These are phyloP conservation scores for Cyprinodon tularosa DNA, from an alignment of 2,113 vertebrate species.

Conservation along the genomic window DNA sequence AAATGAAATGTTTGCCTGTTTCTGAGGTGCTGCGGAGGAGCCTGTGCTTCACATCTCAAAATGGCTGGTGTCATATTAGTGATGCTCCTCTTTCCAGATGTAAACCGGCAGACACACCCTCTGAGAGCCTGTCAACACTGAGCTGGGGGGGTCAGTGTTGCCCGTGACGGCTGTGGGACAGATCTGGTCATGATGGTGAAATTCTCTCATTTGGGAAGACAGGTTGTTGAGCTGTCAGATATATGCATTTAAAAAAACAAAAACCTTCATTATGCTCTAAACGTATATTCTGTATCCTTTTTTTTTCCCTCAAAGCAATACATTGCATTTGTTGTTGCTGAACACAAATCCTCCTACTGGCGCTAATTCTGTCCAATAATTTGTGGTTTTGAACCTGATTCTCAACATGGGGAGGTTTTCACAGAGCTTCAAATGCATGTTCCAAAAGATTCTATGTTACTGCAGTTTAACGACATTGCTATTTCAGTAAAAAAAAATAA, in stretches of 20 bases:
- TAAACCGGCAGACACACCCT: constrained; percentile 16
- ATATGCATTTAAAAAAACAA: background rate
- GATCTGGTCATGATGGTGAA: background rate
- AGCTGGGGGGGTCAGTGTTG: background rate
- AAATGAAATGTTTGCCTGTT: constrained; percentile 12
- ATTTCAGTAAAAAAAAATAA: too few species aligned
- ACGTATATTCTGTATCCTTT: background rate
- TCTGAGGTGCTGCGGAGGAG: constrained; percentile 17
- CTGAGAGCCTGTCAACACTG: background rate
- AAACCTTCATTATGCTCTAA: background rate
- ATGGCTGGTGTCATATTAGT: background rate
- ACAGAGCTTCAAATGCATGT: too few species aligned
- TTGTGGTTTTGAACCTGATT: background rate
- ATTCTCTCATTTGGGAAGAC: background rate
- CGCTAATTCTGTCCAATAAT: background rate
- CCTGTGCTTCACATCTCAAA: constrained; percentile 14
- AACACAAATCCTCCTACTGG: too few species aligned
- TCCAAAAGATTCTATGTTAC: too few species aligned
- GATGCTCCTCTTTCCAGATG: constrained; percentile 28
- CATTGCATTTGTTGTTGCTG: background rate
- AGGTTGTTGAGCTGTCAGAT: background rate
- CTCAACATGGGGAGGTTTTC: too few species aligned
- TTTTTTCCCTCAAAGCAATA: background rate
- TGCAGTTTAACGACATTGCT: too few species aligned
- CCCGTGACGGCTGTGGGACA: background rate